Evolutionary conservation across 2,888 invertebrate genomes (phyloP), one percentile per base, ranked within the genome.

Genomic region (Rugalucina vietnamica): DNA sequence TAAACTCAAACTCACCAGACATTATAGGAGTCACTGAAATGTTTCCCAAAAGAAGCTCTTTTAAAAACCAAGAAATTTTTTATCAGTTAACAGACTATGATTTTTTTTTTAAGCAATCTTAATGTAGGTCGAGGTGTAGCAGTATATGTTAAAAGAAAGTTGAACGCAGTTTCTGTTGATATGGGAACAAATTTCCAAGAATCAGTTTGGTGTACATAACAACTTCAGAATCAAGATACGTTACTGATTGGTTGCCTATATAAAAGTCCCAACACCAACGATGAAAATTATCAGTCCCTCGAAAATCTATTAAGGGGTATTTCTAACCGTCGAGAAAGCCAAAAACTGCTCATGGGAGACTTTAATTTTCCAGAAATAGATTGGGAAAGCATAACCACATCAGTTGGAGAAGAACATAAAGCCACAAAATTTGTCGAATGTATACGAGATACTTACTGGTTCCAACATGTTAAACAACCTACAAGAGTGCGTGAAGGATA

Each of bases 231-330:
- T 27, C 5, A 69, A 27, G 69, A 69, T 36, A 8, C 69, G 5
- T 69, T 69, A 69, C 5, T 69, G 4, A 10, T 69, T 29, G 69
- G 69, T 10, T 69, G 69, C n/a, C 5, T 69, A 12, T 76, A 76
- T 29, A 76, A 60, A 37, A 76, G 76, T 37, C 76, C 76, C 12
- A 74, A 74, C 24, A 2, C 50, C 27, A 74, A 12, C 2, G 54
- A 43, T 10, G 49, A 74, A 34, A 74, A 43, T 37, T 49, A 29
- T 8, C 14, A 3, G 29, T 12, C 18, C 18, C 32, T 39, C 12
- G 36, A 34, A 32, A 4, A 32, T 34, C n/a, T 69, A 10, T 5
- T 69, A 4, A 34, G n/a, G 18, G 4, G 29, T 12, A 74, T 74
- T 8, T 50, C 37, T 34, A 10, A 18, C 2, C 32, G 34, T 24